Evolutionary conservation across 2,113 vertebrate species (phyloP).

Genomic region (Pongo pygmaeus): DNA sequence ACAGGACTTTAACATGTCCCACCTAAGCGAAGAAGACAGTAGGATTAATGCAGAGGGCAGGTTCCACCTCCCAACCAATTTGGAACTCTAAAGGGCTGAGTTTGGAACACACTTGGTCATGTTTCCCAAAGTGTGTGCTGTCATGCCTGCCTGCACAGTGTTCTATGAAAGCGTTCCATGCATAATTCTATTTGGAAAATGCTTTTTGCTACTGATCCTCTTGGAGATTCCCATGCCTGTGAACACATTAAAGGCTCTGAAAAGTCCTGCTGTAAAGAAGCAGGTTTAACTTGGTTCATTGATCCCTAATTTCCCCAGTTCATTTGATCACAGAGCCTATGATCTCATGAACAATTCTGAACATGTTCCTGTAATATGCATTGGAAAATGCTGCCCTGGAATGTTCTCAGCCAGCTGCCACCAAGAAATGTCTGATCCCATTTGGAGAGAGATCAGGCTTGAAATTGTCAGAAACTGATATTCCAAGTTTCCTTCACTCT

Average conservation of each 20-base stretch:
- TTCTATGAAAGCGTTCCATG: neutral
- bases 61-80: neutral
- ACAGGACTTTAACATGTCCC: neutral
- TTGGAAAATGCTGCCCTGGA: neutral
- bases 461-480: neutral
- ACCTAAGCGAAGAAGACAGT: neutral
- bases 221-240: rapidly evolving
- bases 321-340: neutral
- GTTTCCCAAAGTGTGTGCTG: neutral
- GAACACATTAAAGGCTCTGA: neutral
- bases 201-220: rapidly evolving
- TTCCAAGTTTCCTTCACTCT: neutral
- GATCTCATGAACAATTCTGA: neutral
- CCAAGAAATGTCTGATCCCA: neutral
- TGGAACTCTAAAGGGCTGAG: neutral
- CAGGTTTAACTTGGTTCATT: neutral
- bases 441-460: neutral
- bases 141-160: no score
- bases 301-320: neutral
- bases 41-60: neutral
- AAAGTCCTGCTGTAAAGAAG: neutral
- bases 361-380: neutral
- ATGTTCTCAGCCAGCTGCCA: neutral
- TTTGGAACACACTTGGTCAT: neutral
- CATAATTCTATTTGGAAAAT: neutral